phyloP scores from a whole-genome alignment of 2,797 vertebrate species.

The Tolypeutes matacus region DNA sequence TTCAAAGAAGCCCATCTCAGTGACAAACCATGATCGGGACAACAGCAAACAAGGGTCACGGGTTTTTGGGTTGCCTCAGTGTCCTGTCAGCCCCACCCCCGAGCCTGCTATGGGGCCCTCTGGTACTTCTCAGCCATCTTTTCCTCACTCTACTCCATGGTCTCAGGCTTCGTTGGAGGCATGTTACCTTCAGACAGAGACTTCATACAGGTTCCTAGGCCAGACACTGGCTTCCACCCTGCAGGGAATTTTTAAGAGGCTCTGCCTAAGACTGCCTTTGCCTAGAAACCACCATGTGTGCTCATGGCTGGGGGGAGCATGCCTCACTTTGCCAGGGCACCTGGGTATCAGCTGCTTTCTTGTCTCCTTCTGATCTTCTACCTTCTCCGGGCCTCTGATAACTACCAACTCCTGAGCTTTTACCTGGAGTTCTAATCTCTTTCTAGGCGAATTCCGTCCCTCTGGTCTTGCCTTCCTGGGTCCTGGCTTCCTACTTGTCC shows the following conservation, averaged over 20 bases:
- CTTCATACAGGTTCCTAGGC: background rate
- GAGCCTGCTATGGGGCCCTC: background rate
- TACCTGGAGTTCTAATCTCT: background rate
- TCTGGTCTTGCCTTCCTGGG: background rate
- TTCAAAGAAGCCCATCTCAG: slow-evolving; percentile 81
- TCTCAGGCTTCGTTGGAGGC: background rate
- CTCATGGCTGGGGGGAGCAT: background rate
- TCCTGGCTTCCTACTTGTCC: background rate
- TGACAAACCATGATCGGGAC: slow-evolving; percentile 79
- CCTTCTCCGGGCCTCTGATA: background rate
- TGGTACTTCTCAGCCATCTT: background rate
- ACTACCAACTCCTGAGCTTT: background rate
- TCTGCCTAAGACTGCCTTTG: background rate
- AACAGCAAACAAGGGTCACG: slow-evolving; percentile 82
- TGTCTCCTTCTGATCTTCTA: background rate
- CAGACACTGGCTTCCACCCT: background rate
- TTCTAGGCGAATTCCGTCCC: background rate
- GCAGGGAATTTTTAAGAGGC: background rate
- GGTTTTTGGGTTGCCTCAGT: slow-evolving; percentile 54
- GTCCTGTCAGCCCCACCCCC: background rate
- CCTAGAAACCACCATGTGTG: background rate
- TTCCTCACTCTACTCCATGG: no score
- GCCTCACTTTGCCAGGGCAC: background rate
- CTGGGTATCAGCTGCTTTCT: background rate
- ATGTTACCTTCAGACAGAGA: background rate